Evolutionary conservation across 2,797 vertebrate genomes (phyloP).

Genomic region (Botia almorhae): DNA sequence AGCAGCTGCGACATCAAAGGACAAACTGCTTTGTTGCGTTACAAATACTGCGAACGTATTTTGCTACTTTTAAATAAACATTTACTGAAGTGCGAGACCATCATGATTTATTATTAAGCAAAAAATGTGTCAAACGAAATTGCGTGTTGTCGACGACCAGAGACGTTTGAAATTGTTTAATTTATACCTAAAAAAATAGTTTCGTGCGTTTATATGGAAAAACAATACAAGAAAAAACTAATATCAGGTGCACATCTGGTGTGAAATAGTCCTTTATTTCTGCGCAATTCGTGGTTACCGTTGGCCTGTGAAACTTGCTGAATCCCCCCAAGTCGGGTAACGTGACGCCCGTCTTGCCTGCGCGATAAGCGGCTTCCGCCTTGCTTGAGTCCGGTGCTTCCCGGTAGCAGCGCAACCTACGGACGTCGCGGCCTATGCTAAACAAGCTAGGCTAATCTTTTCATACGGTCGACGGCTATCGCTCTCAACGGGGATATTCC

Average conservation of each 20-base stretch:
- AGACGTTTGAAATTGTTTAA: neutral
- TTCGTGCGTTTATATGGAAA: neutral
- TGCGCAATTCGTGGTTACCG: constrained; percentile 56
- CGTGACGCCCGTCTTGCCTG: constrained; percentile 57
- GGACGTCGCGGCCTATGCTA: constrained; percentile 44
- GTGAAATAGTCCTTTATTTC: constrained; percentile 10
- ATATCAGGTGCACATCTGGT: neutral
- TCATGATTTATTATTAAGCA: too few relatives aligned
- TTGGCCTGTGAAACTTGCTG: constrained; percentile 70
- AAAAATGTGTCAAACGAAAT: constrained; percentile 10
- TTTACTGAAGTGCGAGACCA: too few relatives aligned
- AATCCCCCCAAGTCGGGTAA: constrained; percentile 80
- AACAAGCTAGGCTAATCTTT: constrained; percentile 43
- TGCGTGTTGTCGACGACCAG: neutral
- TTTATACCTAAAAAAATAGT: too few relatives aligned
- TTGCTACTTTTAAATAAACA: constrained; percentile 23
- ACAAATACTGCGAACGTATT: neutral
- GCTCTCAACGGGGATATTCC: constrained; percentile 44
- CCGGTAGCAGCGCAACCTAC: constrained; percentile 86
- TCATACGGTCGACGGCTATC: constrained; percentile 56
- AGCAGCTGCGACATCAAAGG: neutral
- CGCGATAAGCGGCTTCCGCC: constrained; percentile 58
- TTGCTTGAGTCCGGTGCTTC: constrained; percentile 84
- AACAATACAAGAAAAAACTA: neutral
- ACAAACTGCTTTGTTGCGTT: neutral